phyloP scores from a whole-genome alignment of 2,888 invertebrate species.

The Thyatira batis region DNA sequence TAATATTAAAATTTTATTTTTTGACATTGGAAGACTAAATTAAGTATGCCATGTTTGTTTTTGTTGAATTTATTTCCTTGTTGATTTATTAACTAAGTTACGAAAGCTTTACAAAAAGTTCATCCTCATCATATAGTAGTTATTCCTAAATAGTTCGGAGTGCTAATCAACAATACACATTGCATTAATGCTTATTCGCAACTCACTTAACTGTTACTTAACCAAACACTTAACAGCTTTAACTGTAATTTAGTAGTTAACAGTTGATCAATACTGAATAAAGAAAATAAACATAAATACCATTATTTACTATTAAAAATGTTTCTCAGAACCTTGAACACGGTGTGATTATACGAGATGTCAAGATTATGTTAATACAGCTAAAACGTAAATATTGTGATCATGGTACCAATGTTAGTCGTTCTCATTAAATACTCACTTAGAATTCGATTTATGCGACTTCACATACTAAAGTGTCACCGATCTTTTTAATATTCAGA shows the following conservation, averaged over 20 bases:
- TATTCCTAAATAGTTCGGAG: not conserved
- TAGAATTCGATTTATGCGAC: too few relatives aligned
- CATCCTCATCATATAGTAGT: not conserved
- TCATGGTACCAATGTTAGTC: too few relatives aligned
- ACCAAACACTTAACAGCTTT: not conserved
- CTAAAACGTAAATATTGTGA: not conserved
- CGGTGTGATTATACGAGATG: not conserved
- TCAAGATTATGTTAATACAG: not conserved
- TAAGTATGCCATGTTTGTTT: too few relatives aligned
- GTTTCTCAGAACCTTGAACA: not conserved
- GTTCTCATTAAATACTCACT: too few relatives aligned
- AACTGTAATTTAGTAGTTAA: not conserved
- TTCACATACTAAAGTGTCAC: too few relatives aligned
- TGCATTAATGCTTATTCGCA: not conserved
- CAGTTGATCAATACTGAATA: not conserved
- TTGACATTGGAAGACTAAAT: too few relatives aligned
- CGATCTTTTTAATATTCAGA: too few relatives aligned
- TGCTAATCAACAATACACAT: not conserved
- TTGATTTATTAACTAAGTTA: not conserved
- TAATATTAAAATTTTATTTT: too few relatives aligned
- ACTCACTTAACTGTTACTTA: not conserved
- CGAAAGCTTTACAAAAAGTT: not conserved
- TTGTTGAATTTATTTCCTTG: too few relatives aligned
- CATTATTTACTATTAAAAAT: not conserved
- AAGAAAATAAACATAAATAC: not conserved